Percentiles rank a stretch among this genome's conserved stretches.
Evolutionary conservation across 2,888 invertebrate species (phyloP).

Genomic region (Conomelus anceps): DNA sequence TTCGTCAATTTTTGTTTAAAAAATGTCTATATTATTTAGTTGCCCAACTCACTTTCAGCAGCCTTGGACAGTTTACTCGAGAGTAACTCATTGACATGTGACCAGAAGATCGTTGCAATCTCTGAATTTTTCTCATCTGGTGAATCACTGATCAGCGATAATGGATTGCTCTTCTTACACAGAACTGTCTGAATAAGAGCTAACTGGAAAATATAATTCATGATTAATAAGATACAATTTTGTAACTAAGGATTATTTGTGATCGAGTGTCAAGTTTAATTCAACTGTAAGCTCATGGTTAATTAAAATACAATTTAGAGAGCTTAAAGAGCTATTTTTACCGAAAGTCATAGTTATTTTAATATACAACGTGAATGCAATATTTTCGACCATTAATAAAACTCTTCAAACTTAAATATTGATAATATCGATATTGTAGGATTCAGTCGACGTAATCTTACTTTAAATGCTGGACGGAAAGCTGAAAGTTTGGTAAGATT

Average conservation of each 20-base stretch:
- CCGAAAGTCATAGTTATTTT: no score
- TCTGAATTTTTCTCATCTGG: conserved; percentile 27
- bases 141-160: background rate
- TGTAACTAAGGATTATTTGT: background rate
- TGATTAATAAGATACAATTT: background rate
- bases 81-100: conserved; percentile 44
- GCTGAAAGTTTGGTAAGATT: no score
- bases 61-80: conserved; percentile 37
- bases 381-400: no score
- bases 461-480: no score
- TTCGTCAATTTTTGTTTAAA: background rate
- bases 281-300: no score
- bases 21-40: background rate
- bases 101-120: conserved; percentile 51
- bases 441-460: no score
- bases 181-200: conserved; percentile 48
- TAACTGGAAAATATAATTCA: conserved; percentile 40
- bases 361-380: no score
- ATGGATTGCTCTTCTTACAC: conserved; percentile 38
- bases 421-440: no score
- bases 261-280: no score
- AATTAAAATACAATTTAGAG: no score
- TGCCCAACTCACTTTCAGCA: conserved; percentile 41
- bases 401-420: no score
- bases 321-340: no score